These are phyloP conservation scores for Heliconius eleuchia DNA, from an alignment of 1,140 invertebrate genomes.

Conservation along the genomic window DNA sequence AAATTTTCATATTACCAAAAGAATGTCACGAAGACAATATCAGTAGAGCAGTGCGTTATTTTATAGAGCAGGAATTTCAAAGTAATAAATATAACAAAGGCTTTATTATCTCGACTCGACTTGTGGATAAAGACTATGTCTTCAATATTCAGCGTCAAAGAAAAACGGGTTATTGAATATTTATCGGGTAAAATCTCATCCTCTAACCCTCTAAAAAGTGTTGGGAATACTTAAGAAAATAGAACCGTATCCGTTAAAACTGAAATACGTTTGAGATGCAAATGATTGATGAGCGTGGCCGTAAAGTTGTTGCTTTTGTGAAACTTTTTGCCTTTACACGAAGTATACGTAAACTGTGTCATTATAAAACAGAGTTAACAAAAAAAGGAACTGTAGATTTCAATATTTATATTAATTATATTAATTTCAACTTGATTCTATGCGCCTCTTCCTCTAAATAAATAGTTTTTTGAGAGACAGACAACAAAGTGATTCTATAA, in stretches of 20 bases:
- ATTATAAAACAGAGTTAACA: neutral
- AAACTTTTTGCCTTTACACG: neutral
- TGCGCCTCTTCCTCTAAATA: no score
- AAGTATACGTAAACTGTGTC: neutral
- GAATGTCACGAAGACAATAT: neutral
- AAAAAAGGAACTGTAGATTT: neutral
- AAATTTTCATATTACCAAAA: neutral
- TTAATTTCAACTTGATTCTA: no score
- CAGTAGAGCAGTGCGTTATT: neutral
- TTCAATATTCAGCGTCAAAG: conserved; percentile 1
- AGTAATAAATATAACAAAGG: no score
- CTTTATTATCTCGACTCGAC: neutral
- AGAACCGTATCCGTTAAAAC: neutral
- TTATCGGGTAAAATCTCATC: neutral
- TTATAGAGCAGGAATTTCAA: conserved; percentile 3
- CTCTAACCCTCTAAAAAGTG: neutral
- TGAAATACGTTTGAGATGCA: conserved; percentile 1
- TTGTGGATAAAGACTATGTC: neutral
- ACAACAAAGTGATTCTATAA: no score
- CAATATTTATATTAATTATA: no score
- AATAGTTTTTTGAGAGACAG: no score
- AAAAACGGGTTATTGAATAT: conserved; percentile 8
- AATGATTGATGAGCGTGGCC: conserved; percentile 3
- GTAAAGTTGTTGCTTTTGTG: conserved; percentile 7
- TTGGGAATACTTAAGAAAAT: neutral